Conservation (phyloP, 2,797 vertebrate genomes). For the Hippoglossus hippoglossus region DNA sequence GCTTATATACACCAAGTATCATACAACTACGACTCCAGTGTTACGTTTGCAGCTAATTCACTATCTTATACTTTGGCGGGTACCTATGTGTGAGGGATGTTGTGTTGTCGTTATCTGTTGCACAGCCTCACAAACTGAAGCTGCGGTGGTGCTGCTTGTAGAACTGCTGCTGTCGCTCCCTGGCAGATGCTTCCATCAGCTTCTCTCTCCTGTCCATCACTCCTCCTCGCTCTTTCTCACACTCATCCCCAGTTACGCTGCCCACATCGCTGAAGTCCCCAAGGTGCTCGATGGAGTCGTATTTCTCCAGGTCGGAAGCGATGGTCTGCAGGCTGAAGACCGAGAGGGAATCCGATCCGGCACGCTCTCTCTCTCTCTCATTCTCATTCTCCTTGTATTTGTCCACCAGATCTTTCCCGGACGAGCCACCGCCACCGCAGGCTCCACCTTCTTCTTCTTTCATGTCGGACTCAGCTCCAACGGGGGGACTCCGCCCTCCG, state of each 20-base stretch:
- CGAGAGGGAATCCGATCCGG: slow-evolving; percentile 88
- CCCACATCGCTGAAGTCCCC: slow-evolving; percentile 87
- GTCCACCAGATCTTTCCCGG: slow-evolving; percentile 59
- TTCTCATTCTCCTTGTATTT: slow-evolving; percentile 74
- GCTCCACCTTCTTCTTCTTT: slow-evolving; percentile 57
- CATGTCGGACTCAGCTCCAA: slow-evolving; percentile 85
- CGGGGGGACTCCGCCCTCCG: slow-evolving; percentile 85
- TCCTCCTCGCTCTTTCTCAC: slow-evolving; percentile 57
- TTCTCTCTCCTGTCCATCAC: slow-evolving; percentile 53
- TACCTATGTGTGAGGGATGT: slow-evolving; percentile 20
- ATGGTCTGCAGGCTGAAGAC: slow-evolving; percentile 94
- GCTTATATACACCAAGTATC: slow-evolving; percentile 61
- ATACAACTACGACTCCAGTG: slow-evolving; percentile 38
- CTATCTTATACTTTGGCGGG: slow-evolving; percentile 36
- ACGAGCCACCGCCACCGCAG: slow-evolving; percentile 60
- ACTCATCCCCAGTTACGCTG: slow-evolving; percentile 75
- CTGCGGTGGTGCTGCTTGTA: slow-evolving; percentile 84
- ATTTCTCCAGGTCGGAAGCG: slow-evolving; percentile 93
- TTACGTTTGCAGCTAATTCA: slow-evolving; percentile 17
- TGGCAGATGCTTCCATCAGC: slow-evolving; percentile 48
- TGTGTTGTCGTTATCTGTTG: slow-evolving; percentile 1
- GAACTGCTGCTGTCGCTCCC: slow-evolving; percentile 79
- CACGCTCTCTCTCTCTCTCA: slow-evolving; percentile 72
- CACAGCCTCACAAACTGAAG: slow-evolving; percentile 82
- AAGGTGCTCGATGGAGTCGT: slow-evolving; percentile 93